Evolutionary conservation across 2,113 vertebrate genomes (phyloP), one percentile per base, ranked within the genome.

Genomic region (Canis aureus): DNA sequence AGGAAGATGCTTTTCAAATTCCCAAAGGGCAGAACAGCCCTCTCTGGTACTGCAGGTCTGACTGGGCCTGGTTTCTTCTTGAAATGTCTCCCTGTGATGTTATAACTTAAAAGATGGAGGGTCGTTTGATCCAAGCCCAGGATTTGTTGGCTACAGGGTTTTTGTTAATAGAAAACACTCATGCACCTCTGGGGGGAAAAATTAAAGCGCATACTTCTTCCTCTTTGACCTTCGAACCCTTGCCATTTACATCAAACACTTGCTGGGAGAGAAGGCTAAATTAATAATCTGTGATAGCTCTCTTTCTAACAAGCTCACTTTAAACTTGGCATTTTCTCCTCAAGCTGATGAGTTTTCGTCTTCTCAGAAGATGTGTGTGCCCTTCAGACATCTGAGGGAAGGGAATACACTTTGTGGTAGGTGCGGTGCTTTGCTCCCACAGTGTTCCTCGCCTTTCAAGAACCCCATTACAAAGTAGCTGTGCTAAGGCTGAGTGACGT

Each of bases 111-210:
- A 97, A 94, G 93, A 95, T 96, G 97, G 94, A 95, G 35, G 82
- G 57, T 49, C 8, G 60, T 98, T 98, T 98, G 98, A 98, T 97
- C 97, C 96, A 71, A 91, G 95, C 93, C 97, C 95, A 88, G 96
- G 91, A 97, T 97, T 97, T 97, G 95, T 95, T 97, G 91, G 97
- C 95, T 96, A 95, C 94, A 91, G 97, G 98, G 95, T 97, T 98
- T 98, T 97, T 96, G 95, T 96, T 98, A 98, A 97, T 98, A 97
- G 97, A 97, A 98, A 97, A 97, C 98, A 98, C 66, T 97, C 96
- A 16, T 15, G 89, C 78, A 94, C 95, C 96, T 97, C 97, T 96
- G 95, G 94, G 97, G 95, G 94, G 59, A 59, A 86, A 80, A 97
- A 97, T 97, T 97, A 97, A 97, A 98, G 97, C 88, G 69, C 95